phyloP scores from a whole-genome alignment of 2,113 vertebrate genomes.

The Tachysurus fulvidraco region DNA sequence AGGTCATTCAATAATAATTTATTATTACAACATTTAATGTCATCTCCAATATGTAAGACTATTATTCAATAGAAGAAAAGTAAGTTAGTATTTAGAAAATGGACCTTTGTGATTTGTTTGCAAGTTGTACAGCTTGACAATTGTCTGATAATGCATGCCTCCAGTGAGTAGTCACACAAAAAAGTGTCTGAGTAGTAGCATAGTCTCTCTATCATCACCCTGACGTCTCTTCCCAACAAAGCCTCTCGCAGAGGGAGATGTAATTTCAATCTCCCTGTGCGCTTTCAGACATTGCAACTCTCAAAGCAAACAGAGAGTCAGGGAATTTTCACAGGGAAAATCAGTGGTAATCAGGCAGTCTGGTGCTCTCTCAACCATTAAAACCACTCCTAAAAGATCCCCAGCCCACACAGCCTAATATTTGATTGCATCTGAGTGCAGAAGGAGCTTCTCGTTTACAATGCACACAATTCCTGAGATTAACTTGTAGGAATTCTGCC shows the following conservation, averaged over 20 bases:
- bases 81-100: slow-evolving; percentile 32
- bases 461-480: slow-evolving; percentile 36
- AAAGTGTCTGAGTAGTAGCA: slow-evolving; percentile 42
- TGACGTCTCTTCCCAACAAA: slow-evolving; percentile 36
- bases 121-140: slow-evolving; percentile 39
- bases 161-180: slow-evolving; percentile 19
- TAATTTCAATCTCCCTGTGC: slow-evolving; percentile 53
- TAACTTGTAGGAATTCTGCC: slow-evolving; percentile 37
- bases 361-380: slow-evolving; percentile 50
- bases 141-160: slow-evolving; percentile 44
- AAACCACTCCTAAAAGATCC: slow-evolving; percentile 29
- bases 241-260: slow-evolving; percentile 48
- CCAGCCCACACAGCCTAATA: slow-evolving; percentile 36
- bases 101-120: slow-evolving; percentile 42
- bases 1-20: not conserved
- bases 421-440: slow-evolving; percentile 42
- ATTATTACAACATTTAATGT: not conserved
- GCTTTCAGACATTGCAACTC: slow-evolving; percentile 46
- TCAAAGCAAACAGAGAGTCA: slow-evolving; percentile 60
- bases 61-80: slow-evolving; percentile 37
- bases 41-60: not conserved
- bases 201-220: slow-evolving; percentile 47
- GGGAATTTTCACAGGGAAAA: slow-evolving; percentile 51
- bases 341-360: slow-evolving; percentile 57
- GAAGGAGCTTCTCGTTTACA: slow-evolving; percentile 39